Evolutionary conservation across 2,113 vertebrate species (phyloP).

Genomic region (Silurus meridionalis): DNA sequence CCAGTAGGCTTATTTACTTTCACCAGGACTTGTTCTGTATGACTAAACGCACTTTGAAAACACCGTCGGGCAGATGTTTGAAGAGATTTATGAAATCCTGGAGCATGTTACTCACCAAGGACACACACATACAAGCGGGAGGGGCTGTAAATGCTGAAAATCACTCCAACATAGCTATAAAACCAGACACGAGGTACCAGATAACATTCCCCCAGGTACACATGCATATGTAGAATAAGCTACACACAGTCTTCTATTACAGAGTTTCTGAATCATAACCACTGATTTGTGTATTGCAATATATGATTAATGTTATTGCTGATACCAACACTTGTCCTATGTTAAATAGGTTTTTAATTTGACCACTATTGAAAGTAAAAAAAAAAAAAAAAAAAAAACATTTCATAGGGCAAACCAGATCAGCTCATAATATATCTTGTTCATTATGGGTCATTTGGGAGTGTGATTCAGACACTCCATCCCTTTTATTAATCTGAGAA

Average conservation of each 20-base stretch:
- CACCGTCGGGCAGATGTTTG: constrained; percentile 56
- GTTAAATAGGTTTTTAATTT: neutral
- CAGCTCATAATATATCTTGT: neutral
- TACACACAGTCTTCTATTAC: neutral
- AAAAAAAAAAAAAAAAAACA: neutral
- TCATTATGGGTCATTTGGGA: neutral
- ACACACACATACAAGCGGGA: neutral
- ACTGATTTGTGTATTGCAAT: neutral
- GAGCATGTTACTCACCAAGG: constrained; percentile 25
- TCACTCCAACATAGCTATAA: constrained; percentile 22
- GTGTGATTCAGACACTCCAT: neutral
- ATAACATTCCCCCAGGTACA: constrained; percentile 14
- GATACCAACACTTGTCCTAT: neutral
- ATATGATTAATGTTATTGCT: neutral
- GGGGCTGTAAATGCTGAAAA: constrained; percentile 11
- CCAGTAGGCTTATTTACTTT: constrained; percentile 53
- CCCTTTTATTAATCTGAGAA: neutral
- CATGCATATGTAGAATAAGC: neutral
- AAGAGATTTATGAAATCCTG: constrained; percentile 64
- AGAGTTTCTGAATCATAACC: neutral
- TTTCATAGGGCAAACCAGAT: neutral
- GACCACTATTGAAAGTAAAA: neutral
- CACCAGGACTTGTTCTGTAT: constrained; percentile 46
- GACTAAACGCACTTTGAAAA: constrained; percentile 57
- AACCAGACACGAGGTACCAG: neutral